Percentiles rank a stretch among this genome's conserved stretches.
Conservation (phyloP, 2,113 vertebrate genomes). For the Polypterus senegalus region DNA sequence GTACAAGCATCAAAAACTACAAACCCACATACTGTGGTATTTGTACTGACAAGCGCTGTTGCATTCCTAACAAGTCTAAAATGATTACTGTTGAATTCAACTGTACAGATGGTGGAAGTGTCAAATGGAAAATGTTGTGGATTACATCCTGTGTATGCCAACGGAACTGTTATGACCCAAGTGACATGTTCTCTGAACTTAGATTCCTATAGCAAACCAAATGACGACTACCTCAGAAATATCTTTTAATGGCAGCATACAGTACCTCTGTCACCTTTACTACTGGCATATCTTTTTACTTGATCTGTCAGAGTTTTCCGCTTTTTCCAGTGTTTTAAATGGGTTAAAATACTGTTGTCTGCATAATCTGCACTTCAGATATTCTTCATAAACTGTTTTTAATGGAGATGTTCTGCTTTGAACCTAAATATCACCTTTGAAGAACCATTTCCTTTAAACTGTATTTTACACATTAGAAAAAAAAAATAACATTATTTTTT, state of each 20-base stretch:
- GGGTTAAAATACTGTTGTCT: no score
- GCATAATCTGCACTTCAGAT: neutral
- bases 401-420: neutral
- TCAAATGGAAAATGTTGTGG: conserved; percentile 93
- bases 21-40: conserved; percentile 75
- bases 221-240: neutral
- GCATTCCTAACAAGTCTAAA: conserved; percentile 69
- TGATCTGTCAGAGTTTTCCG: no score
- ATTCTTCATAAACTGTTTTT: neutral
- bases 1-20: conserved; percentile 65
- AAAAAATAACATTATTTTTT: neutral
- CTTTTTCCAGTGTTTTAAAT: no score
- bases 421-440: neutral
- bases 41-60: conserved; percentile 78
- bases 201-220: conserved; percentile 47
- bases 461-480: neutral
- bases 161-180: conserved; percentile 62
- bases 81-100: conserved; percentile 73
- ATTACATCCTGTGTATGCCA: conserved; percentile 86
- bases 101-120: conserved; percentile 59
- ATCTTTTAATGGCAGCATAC: no score
- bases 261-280: no score
- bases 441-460: no score
- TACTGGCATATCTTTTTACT: no score
- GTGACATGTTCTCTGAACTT: conserved; percentile 78